Evolutionary conservation across 2,888 invertebrate species (phyloP).

Genomic region (Scaptomyza tumidula): DNA sequence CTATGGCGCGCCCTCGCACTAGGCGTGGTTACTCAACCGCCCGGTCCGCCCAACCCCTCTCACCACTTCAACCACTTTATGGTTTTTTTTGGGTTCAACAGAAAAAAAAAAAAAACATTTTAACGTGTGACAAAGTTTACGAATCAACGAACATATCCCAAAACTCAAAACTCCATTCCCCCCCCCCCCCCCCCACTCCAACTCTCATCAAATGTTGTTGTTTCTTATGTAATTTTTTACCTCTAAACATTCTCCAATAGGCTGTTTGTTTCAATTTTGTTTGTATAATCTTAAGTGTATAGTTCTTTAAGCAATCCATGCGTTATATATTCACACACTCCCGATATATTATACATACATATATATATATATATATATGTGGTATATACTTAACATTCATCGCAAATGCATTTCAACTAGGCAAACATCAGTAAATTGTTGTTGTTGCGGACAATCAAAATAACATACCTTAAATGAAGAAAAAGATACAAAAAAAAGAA

Average conservation of each 20-base stretch:
- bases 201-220: constrained; percentile 55
- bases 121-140: constrained; percentile 79
- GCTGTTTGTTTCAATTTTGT: constrained; percentile 81
- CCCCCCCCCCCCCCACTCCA: not conserved
- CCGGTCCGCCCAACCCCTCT: not conserved
- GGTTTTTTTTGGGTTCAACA: constrained; percentile 49
- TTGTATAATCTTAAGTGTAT: constrained; percentile 68
- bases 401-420: constrained; percentile 69
- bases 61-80: constrained; percentile 19
- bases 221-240: constrained; percentile 70
- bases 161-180: not conserved
- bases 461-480: constrained; percentile 21
- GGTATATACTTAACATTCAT: constrained; percentile 34
- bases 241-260: constrained; percentile 74
- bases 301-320: constrained; percentile 66
- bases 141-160: constrained; percentile 45
- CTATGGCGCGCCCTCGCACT: constrained; percentile 83
- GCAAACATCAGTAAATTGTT: constrained; percentile 65
- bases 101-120: constrained; percentile 50
- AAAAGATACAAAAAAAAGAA: constrained; percentile 36
- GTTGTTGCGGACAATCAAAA: constrained; percentile 47
- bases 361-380: constrained; percentile 26
- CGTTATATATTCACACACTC: constrained; percentile 71
- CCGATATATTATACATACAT: too few species aligned
- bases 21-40: constrained; percentile 19